These are phyloP conservation scores for Pterocles gutturalis DNA, from an alignment of 2,113 vertebrate genomes.

Conservation along the genomic window DNA sequence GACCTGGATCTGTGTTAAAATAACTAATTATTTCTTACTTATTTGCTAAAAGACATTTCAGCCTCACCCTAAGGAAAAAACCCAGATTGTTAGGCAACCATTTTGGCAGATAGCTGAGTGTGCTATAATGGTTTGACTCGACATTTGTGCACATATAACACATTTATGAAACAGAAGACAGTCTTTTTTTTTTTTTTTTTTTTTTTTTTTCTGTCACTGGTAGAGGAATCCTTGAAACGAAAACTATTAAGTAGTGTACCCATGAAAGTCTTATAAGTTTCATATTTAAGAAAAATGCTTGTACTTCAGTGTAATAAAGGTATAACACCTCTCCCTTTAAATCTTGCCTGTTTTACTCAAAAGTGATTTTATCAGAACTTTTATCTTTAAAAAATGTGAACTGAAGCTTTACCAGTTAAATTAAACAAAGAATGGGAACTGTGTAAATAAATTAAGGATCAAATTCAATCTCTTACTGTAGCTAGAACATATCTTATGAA, in stretches of 20 bases:
- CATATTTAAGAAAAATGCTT: neutral
- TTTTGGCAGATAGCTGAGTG: neutral
- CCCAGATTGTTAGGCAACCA: neutral
- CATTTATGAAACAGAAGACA: neutral
- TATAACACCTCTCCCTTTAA: neutral
- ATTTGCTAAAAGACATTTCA: neutral
- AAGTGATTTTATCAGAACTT: neutral
- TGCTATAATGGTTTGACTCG: neutral
- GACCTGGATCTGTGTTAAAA: neutral
- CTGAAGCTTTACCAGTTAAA: neutral
- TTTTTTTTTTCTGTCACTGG: neutral
- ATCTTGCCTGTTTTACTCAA: neutral
- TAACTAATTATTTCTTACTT: neutral
- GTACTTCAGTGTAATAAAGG: neutral
- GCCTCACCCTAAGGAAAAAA: neutral
- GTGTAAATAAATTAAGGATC: neutral
- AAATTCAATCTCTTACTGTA: neutral
- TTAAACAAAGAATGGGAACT: neutral
- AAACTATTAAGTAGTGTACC: neutral
- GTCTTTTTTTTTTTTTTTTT: neutral
- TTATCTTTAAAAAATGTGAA: neutral
- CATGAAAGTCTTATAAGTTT: neutral
- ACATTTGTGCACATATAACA: neutral
- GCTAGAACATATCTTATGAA: neutral
- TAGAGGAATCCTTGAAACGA: neutral